Evolutionary conservation across 2,888 invertebrate genomes (phyloP).

Genomic region (Odontocerum albicorne): DNA sequence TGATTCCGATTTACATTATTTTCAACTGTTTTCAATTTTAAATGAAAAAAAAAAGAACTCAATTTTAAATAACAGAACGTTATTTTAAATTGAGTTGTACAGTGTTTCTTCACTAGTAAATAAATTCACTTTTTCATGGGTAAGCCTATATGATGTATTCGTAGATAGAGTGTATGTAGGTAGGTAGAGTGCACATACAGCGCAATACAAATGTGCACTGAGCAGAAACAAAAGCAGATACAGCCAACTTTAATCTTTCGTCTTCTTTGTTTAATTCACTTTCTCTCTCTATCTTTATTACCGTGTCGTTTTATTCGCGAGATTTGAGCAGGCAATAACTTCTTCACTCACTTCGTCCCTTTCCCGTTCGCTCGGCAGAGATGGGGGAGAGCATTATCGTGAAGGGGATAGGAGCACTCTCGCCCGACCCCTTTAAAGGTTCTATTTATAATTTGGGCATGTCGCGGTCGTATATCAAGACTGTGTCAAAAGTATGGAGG

Average conservation of each 20-base stretch:
- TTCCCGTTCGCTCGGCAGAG: constrained; percentile 42
- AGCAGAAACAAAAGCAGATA: constrained; percentile 30
- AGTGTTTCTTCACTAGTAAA: too few species aligned
- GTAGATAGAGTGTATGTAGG: too few species aligned
- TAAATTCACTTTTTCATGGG: too few species aligned
- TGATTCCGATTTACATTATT: too few species aligned
- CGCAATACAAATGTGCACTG: constrained; percentile 33
- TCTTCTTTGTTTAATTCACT: constrained; percentile 59
- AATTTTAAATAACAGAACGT: too few species aligned
- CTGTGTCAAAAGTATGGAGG: constrained; percentile 37
- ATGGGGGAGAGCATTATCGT: constrained; percentile 40
- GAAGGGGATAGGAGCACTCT: constrained; percentile 52
- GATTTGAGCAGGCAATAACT: constrained; percentile 52
- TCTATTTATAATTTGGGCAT: constrained; percentile 38
- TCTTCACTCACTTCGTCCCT: constrained; percentile 23
- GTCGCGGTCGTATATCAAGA: constrained; percentile 38
- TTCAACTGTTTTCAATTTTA: too few species aligned
- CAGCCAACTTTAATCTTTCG: constrained; percentile 46
- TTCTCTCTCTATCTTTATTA: constrained; percentile 66
- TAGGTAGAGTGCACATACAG: background rate
- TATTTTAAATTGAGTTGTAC: too few species aligned
- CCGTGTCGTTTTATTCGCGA: constrained; percentile 58
- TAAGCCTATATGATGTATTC: too few species aligned
- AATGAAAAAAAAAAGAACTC: too few species aligned
- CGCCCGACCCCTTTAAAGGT: constrained; percentile 19